These are phyloP conservation scores for Macrobrachium nipponense DNA, from an alignment of 1,140 invertebrate species.

Conservation along the genomic window DNA sequence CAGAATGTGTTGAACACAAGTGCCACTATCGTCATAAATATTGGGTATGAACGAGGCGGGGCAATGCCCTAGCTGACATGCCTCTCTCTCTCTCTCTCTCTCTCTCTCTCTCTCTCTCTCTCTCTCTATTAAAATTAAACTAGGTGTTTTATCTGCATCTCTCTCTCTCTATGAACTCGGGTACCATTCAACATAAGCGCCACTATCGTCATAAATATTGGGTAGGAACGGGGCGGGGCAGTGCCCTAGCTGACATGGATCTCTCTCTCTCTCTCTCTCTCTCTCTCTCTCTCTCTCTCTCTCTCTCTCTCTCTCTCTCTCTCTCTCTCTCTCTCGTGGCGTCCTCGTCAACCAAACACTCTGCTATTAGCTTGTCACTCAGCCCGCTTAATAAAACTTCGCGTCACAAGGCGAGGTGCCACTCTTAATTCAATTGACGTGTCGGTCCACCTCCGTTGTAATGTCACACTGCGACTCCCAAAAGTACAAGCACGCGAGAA, in stretches of 20 bases:
- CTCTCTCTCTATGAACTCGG: neutral
- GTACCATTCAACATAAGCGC: neutral
- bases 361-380: conserved; percentile 36
- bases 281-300: neutral
- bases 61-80: too few species aligned
- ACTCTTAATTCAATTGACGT: conserved; percentile 43
- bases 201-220: neutral
- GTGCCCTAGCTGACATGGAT: neutral
- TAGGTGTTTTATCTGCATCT: neutral
- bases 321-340: neutral
- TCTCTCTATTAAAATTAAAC: neutral
- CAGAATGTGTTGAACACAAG: too few species aligned
- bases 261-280: neutral
- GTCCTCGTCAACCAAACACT: neutral
- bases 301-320: conserved; percentile 19
- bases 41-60: too few species aligned
- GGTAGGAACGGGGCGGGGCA: too few species aligned
- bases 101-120: neutral
- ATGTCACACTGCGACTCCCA: conserved; percentile 14
- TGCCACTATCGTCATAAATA: too few species aligned
- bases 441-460: conserved; percentile 10
- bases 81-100: conserved; percentile 24
- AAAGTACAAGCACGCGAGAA: neutral
- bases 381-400: conserved; percentile 32
- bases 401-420: conserved; percentile 24